Percentiles rank a stretch among this genome's conserved stretches.
Evolutionary conservation across 2,113 vertebrate species (phyloP).

Genomic region (Epinephelus fuscoguttatus): DNA sequence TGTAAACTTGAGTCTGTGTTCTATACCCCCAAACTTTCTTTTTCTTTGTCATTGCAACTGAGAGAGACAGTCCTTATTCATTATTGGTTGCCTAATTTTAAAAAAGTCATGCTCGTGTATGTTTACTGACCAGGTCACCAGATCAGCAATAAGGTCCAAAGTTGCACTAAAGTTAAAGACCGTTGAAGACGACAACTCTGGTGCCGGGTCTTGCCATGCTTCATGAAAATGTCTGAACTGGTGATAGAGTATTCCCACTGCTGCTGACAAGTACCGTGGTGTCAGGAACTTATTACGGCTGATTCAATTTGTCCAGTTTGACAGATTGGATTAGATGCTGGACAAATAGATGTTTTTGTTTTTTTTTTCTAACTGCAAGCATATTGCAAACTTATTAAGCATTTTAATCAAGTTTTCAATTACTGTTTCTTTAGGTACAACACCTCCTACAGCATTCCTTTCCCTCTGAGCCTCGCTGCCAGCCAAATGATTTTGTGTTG

Average conservation of each 20-base stretch:
- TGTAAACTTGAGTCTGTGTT: not conserved
- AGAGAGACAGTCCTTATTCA: too few relatives aligned
- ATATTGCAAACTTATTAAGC: slow-evolving; percentile 38
- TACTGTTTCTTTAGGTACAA: slow-evolving; percentile 36
- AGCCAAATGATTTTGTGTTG: slow-evolving; percentile 55
- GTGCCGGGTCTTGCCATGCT: not conserved
- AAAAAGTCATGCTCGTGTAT: too few relatives aligned
- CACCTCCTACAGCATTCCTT: slow-evolving; percentile 5
- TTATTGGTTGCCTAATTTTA: too few relatives aligned
- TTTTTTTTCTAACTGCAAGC: slow-evolving; percentile 23
- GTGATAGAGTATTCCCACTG: not conserved
- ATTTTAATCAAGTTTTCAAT: slow-evolving; percentile 71
- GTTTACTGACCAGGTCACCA: too few relatives aligned
- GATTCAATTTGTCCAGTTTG: not conserved
- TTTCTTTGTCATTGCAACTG: too few relatives aligned
- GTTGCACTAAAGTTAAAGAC: too few relatives aligned
- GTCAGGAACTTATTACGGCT: not conserved
- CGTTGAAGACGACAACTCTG: not conserved
- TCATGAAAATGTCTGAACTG: not conserved
- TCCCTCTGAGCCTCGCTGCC: slow-evolving; percentile 25
- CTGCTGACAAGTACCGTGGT: slow-evolving; percentile 6
- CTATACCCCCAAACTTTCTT: too few relatives aligned
- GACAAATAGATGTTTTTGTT: slow-evolving; percentile 17
- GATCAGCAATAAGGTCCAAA: too few relatives aligned
- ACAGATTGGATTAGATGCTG: slow-evolving; percentile 21